Percentiles rank a stretch among this genome's conserved stretches.
These are phyloP conservation scores for Labroides dimidiatus DNA, from an alignment of 2,797 vertebrate genomes.

Conservation along the genomic window DNA sequence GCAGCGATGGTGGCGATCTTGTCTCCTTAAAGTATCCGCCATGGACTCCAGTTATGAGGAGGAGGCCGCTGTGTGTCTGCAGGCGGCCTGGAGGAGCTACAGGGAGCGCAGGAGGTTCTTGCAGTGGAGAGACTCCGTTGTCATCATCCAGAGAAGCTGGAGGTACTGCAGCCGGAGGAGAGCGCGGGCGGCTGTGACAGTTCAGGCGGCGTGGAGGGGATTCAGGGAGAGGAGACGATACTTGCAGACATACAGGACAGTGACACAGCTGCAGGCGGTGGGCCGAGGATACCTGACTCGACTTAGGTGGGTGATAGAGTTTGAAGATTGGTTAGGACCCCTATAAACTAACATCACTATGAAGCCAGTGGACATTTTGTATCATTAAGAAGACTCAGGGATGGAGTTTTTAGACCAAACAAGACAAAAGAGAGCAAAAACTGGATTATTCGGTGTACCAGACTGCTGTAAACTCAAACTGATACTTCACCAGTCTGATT, in stretches of 20 bases:
- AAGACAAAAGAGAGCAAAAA: too few species aligned
- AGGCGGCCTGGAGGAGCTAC: constrained; percentile 90
- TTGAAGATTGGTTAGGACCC: too few species aligned
- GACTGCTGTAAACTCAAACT: too few species aligned
- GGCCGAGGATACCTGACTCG: constrained; percentile 87
- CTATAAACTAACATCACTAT: too few species aligned
- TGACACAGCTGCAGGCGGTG: constrained; percentile 84
- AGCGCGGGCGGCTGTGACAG: constrained; percentile 79
- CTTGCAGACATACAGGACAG: constrained; percentile 55
- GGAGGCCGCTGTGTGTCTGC: constrained; percentile 85
- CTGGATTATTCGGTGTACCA: too few species aligned
- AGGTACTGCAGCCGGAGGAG: constrained; percentile 70
- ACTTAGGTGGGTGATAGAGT: constrained; percentile 82
- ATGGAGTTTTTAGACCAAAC: too few species aligned
- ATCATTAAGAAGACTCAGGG: too few species aligned
- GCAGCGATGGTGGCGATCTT: constrained; percentile 88
- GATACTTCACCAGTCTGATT: too few species aligned
- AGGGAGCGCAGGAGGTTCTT: constrained; percentile 83
- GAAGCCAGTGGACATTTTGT: too few species aligned
- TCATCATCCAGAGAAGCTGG: constrained; percentile 90
- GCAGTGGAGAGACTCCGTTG: constrained; percentile 81
- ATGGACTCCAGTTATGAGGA: constrained; percentile 66
- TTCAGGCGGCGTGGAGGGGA: constrained; percentile 90
- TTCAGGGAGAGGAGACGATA: constrained; percentile 79
- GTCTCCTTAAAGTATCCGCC: constrained; percentile 72